Conservation (phyloP, 2,888 invertebrate genomes). For the Diarsia brunnea region DNA sequence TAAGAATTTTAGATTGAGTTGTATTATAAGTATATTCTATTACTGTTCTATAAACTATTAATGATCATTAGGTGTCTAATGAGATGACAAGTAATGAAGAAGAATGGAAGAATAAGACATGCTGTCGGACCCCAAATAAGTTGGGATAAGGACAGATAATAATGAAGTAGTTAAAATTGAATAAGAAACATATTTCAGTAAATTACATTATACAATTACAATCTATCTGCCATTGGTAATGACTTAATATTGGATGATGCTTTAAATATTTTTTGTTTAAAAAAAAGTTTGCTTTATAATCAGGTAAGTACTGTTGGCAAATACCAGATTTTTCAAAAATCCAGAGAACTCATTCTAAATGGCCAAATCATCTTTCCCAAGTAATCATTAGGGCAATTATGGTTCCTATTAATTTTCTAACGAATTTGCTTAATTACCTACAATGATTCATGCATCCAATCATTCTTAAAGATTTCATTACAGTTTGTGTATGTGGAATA, state of each 20-base stretch:
- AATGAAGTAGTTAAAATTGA: background rate
- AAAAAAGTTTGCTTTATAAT: background rate
- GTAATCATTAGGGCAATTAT: conserved; percentile 23
- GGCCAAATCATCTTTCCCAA: background rate
- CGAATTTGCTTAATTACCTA: conserved; percentile 33
- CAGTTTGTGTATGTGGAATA: conserved; percentile 25
- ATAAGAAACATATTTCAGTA: background rate
- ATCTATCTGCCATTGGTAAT: too few relatives aligned
- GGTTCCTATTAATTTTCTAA: conserved; percentile 24
- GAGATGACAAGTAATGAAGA: background rate
- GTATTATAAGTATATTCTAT: background rate
- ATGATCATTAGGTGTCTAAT: background rate
- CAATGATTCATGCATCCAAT: conserved; percentile 36
- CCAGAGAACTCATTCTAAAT: conserved; percentile 1
- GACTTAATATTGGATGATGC: background rate
- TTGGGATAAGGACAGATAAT: background rate
- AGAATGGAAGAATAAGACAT: background rate
- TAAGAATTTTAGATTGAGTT: background rate
- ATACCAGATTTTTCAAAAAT: background rate
- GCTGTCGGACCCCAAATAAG: background rate
- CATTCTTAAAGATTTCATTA: conserved; percentile 31
- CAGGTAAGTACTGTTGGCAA: background rate
- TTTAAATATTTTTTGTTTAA: background rate
- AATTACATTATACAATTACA: too few relatives aligned
- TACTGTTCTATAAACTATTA: background rate